Base-by-base conservation (phyloP, 2,797 vertebrate species). In the Molossus alvarezi region DNA sequence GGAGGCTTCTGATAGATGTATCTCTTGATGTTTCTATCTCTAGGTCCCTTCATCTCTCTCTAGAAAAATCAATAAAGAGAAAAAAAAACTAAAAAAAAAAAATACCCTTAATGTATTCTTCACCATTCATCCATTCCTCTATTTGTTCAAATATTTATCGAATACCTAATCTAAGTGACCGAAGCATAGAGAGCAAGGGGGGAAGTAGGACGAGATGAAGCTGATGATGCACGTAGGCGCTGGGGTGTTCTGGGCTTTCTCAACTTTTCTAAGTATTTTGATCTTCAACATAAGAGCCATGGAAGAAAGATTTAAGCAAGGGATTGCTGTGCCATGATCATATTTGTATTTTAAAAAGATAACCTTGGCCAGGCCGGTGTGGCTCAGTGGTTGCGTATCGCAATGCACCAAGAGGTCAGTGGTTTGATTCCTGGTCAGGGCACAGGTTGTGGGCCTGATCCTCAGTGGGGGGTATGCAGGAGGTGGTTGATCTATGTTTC, bases 141-240 rank as follows among this genome's bases (percentile, higher is more conserved):
- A 27, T 33, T 27, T 13, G 6, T 73, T 64, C 25, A 11, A 18
- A n/a, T 45, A 17, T 48, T 77, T 72, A 23, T 18, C 53, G 41
- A 67, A 20, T 4, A 2, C 1, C 1, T 85, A 9, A 14, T 84
- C 17, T 51, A 57, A 82, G 69, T 29, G 55, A 48, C 9, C 37
- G 29, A 1, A 8, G 45, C 6, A 10, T 48, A 87, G 37, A 62
- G 62, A 67, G 57, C 10, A 3, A 14, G 60, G 20, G 37, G 45
- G 21, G 45, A 48, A n/a, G 25, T 6, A 51, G 23, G 27, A n/a
- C 3, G 48, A 60, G 77, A 58, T 10, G n/a, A 62, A 53, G 0
- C n/a, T 48, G 23, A 76, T 3, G 41, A 2, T 4, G 5, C 15
- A 5, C 2, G 18, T 0, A 33, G 76, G 27, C 21, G 27, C 8